phyloP scores from a whole-genome alignment of 2,888 invertebrate species.

The Flabesymbios commensalis region DNA sequence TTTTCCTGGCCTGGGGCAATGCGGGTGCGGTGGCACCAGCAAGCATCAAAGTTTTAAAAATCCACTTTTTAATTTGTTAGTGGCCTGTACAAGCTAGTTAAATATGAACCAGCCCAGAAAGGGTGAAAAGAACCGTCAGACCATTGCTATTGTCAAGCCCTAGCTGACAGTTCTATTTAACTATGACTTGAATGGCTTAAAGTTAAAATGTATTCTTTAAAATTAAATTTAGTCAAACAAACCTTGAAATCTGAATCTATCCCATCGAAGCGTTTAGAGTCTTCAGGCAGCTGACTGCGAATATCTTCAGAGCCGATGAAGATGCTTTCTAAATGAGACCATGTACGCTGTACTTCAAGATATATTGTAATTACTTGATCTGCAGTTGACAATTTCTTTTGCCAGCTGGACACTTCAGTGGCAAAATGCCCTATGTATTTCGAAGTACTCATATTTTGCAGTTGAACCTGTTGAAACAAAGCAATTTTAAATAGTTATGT shows the following conservation, averaged over 20 bases:
- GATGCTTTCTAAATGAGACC: slow-evolving; percentile 96
- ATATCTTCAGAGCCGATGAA: slow-evolving; percentile 98
- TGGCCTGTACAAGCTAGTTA: no score
- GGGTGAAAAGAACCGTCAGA: no score
- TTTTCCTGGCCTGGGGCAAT: no score
- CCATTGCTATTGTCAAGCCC: no score
- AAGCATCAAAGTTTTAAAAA: no score
- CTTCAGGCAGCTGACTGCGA: slow-evolving; percentile 88
- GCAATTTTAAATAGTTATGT: not conserved
- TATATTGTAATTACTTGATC: slow-evolving; percentile 75
- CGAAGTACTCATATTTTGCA: slow-evolving; percentile 94
- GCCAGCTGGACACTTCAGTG: slow-evolving; percentile 93
- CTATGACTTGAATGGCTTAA: no score
- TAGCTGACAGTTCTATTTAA: no score
- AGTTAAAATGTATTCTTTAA: no score
- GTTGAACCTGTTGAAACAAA: slow-evolving; percentile 73
- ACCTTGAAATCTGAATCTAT: slow-evolving; percentile 90
- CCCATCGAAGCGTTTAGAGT: slow-evolving; percentile 87
- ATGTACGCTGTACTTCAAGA: slow-evolving; percentile 96
- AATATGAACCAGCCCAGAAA: no score
- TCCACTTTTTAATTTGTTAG: no score
- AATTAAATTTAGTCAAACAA: no score
- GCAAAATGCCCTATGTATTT: slow-evolving; percentile 96
- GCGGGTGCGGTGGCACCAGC: no score
- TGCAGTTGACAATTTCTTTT: slow-evolving; percentile 85